Evolutionary conservation across 2,888 invertebrate genomes (phyloP).

Genomic region (Tetragonula carbonaria): DNA sequence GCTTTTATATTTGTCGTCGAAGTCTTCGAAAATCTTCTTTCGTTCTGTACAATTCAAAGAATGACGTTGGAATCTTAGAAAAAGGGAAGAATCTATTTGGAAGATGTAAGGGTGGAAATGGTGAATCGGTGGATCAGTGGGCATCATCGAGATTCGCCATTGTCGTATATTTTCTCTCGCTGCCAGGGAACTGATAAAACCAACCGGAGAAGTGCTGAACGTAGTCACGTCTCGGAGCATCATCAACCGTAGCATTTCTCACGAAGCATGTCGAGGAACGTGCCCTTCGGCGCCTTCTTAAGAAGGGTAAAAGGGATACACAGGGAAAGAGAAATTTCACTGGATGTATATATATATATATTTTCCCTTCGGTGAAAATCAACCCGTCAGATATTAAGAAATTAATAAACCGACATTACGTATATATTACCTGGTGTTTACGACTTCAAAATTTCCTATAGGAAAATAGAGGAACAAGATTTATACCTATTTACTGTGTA

Average conservation of each 20-base stretch:
- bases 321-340: constrained; percentile 6
- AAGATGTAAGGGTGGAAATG: neutral
- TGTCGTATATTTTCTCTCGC: constrained; percentile 22
- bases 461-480: too few species aligned
- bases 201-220: constrained; percentile 35
- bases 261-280: constrained; percentile 29
- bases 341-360: neutral
- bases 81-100: neutral
- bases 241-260: constrained; percentile 51
- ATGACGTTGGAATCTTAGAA: neutral
- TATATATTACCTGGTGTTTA: too few species aligned
- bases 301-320: constrained; percentile 22
- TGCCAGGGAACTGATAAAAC: constrained; percentile 18
- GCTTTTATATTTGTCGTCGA: too few species aligned
- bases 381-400: constrained; percentile 4
- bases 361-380: neutral
- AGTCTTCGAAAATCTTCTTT: too few species aligned
- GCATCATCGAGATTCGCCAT: constrained; percentile 4
- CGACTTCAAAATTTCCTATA: too few species aligned
- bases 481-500: too few species aligned
- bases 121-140: constrained; percentile 9
- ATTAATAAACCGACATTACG: constrained; percentile 1
- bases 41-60: too few species aligned
- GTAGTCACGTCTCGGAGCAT: constrained; percentile 46
- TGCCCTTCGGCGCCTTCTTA: constrained; percentile 22